A percentile compares a stretch with the other conserved stretches of the same genome.
phyloP scores from a whole-genome alignment of 2,113 vertebrate genomes.

The Upupa epops region DNA sequence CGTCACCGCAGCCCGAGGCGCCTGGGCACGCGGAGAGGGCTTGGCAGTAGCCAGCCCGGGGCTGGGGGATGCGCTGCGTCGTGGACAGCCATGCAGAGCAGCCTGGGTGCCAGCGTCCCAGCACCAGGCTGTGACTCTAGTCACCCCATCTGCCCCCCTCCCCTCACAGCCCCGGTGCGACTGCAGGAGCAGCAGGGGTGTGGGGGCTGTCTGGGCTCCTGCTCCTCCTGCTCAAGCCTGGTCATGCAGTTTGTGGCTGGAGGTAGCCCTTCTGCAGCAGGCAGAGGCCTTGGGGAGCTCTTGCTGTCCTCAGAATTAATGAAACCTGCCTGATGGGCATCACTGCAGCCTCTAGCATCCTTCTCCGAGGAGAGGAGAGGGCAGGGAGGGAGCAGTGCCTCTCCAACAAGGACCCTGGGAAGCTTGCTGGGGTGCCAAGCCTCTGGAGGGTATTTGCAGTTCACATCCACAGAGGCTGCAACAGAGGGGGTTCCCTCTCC shows the following conservation, averaged over 20 bases:
- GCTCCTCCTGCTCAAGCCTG: accelerated
- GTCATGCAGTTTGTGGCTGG: neutral
- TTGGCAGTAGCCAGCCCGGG: neutral
- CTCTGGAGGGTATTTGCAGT: neutral
- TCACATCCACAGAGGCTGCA: too few relatives aligned
- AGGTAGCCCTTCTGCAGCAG: neutral
- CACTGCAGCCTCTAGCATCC: neutral
- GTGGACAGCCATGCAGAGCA: neutral
- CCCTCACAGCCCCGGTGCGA: neutral
- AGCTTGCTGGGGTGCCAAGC: neutral
- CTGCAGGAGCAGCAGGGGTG: neutral
- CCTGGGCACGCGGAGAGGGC: too few relatives aligned
- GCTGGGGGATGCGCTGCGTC: accelerated
- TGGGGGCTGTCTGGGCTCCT: neutral
- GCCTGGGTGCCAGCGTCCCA: accelerated
- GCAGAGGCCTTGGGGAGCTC: neutral
- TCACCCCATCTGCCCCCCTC: accelerated
- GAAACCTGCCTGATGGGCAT: neutral
- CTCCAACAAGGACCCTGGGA: neutral
- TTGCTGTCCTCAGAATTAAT: neutral
- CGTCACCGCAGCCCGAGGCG: too few relatives aligned
- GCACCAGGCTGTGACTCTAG: too few relatives aligned
- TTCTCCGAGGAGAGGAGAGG: neutral
- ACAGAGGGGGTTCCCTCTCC: too few relatives aligned
- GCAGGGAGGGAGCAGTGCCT: neutral